Evolutionary conservation across 2,888 invertebrate genomes (phyloP), one percentile per base, ranked within the genome.

Genomic region (Ernsta delagoae): DNA sequence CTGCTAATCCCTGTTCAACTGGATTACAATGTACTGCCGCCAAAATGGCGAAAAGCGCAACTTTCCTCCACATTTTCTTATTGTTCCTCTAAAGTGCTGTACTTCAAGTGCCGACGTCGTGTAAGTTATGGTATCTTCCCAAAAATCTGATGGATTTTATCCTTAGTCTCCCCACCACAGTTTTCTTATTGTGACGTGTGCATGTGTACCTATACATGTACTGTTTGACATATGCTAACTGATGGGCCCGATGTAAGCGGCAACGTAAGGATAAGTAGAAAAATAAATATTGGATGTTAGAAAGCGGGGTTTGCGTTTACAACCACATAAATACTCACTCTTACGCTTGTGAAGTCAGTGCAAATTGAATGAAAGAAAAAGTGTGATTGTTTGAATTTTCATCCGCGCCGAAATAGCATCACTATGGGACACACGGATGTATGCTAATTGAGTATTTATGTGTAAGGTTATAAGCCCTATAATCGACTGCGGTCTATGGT

Each of bases 351-450:
- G 84, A 85, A 81, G 81, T 74, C 74, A 79, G 87, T 88, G 89
- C 77, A 90, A 91, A 92, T 89, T 87, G 88, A 87, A 89, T 81
- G 92, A 92, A 90, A 92, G 92, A 92, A 93, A 93, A 91, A 93
- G 93, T 92, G 88, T 78, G 87, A 87, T 85, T 92, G 84, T 92
- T 92, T 91, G 90, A 85, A 84, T 89, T 90, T 91, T 87, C 87
- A 80, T 88, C 82, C 76, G 77, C 72, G 79, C 81, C 45, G 62
- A 68, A 68, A 3, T 68, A 24, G 39, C 68, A 57, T 50, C 61
- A 57, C 5, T 48, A 36, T 12, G 56, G 11, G 4, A n/a, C 8
- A 41, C 11, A 3, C 43, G 5, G n/a, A 63, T 41, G 31, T 43
- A 61, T 54, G 54, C 67, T 24, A 67, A 67, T 24, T 34, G 6